Evolutionary conservation across 2,113 vertebrate genomes (phyloP).

Genomic region (Actinemys pallida): DNA sequence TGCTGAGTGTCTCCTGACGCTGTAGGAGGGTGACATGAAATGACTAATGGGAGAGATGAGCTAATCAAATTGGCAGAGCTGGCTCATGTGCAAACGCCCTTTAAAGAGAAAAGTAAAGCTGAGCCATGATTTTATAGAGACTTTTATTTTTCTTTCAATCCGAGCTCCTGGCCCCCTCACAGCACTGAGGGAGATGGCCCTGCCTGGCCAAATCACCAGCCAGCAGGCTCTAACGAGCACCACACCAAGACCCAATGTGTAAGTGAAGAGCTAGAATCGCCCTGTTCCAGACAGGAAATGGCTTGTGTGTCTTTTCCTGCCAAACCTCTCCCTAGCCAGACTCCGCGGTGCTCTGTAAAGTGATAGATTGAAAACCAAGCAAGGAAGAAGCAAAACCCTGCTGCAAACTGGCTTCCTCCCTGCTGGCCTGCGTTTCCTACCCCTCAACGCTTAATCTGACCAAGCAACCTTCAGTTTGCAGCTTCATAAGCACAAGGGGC

Average conservation of each 20-base stretch:
- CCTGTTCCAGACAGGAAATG: not conserved
- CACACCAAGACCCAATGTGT: too few species aligned
- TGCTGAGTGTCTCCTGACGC: conserved; percentile 56
- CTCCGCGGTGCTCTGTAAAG: too few species aligned
- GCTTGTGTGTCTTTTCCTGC: not conserved
- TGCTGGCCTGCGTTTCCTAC: not conserved
- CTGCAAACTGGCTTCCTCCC: not conserved
- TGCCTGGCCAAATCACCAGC: too few species aligned
- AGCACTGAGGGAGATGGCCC: too few species aligned
- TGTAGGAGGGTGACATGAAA: conserved; percentile 75
- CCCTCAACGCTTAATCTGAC: not conserved
- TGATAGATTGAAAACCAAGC: not conserved
- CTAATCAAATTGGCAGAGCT: not conserved
- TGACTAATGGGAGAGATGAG: conserved; percentile 71
- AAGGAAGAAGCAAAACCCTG: not conserved
- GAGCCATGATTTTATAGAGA: too few species aligned
- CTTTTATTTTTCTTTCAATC: not conserved
- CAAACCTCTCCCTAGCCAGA: not conserved
- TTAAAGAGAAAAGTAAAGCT: too few species aligned
- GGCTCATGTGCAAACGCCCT: too few species aligned
- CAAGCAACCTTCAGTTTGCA: not conserved
- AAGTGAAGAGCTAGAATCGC: too few species aligned
- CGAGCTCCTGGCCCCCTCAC: not conserved
- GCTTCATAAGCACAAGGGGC: not conserved
- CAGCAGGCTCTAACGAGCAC: too few species aligned